A percentile compares a stretch with the other conserved stretches of the same genome.
Evolutionary conservation across 2,797 vertebrate species (phyloP).

Genomic region (Smutsia gigantea): DNA sequence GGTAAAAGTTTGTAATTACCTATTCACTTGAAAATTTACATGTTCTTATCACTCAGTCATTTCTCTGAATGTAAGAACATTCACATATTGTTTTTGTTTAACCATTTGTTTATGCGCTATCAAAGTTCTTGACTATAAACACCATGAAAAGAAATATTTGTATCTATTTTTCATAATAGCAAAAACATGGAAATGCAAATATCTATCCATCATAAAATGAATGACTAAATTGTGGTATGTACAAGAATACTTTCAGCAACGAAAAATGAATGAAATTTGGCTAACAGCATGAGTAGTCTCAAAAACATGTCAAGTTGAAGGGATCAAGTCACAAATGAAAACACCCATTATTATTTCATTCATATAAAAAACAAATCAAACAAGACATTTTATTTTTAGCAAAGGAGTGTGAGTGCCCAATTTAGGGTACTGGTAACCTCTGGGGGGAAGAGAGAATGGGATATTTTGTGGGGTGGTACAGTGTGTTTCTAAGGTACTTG

Average conservation of each 20-base stretch:
- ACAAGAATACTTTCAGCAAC: neutral
- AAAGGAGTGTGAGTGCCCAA: neutral
- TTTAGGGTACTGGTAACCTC: neutral
- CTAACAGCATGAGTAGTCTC: neutral
- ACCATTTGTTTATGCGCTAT: neutral
- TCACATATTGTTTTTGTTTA: neutral
- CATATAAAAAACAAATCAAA: neutral
- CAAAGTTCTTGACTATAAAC: neutral
- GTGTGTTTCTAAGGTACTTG: neutral
- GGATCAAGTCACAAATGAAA: neutral
- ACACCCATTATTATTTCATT: neutral
- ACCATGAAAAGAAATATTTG: neutral
- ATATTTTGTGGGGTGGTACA: neutral
- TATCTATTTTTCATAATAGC: neutral
- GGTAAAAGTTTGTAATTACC: neutral
- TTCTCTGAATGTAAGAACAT: neutral
- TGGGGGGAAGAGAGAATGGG: neutral
- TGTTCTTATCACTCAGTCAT: neutral
- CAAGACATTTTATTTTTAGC: neutral
- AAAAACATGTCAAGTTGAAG: neutral
- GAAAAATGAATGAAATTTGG: neutral
- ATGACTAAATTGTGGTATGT: neutral
- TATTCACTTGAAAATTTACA: neutral
- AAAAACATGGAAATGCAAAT: neutral
- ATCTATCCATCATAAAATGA: neutral